Percentiles rank a stretch among this genome's conserved stretches.
phyloP scores from a whole-genome alignment of 2,797 vertebrate genomes.

The Pelodytes ibericus region DNA sequence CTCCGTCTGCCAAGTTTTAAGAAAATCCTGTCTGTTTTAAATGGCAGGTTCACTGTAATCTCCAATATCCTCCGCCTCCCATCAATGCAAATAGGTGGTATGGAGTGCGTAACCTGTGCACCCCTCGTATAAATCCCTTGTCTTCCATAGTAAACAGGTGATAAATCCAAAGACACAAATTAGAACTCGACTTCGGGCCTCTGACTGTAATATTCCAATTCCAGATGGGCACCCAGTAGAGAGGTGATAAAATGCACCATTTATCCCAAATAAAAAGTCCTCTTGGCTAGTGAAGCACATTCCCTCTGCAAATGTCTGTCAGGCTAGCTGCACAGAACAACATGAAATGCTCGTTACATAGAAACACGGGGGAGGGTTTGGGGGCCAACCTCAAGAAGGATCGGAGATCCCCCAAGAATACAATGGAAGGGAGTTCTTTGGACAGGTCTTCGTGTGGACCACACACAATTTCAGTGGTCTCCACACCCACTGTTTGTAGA shows the following conservation, averaged over 20 bases:
- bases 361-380: not conserved
- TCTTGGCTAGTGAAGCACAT: slow-evolving; percentile 1
- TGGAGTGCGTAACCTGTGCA: not conserved
- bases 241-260: slow-evolving; percentile 29
- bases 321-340: slow-evolving; percentile 1
- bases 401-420: not conserved
- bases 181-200: not conserved
- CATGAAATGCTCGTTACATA: slow-evolving; percentile 11
- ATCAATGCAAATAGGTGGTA: not conserved
- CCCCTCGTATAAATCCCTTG: not conserved
- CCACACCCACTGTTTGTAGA: not conserved
- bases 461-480: slow-evolving; percentile 19
- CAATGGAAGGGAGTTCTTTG: not conserved
- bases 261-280: slow-evolving; percentile 2
- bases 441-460: slow-evolving; percentile 1
- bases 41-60: no score
- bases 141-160: not conserved
- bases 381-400: not conserved
- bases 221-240: slow-evolving; percentile 11
- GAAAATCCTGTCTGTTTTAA: no score
- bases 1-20: no score
- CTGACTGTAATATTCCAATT: not conserved
- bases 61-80: not conserved
- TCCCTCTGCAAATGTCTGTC: not conserved
- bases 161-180: not conserved